Conservation (phyloP, 53 echinoderm and acorn worm species). For the Antedon mediterranea region DNA sequence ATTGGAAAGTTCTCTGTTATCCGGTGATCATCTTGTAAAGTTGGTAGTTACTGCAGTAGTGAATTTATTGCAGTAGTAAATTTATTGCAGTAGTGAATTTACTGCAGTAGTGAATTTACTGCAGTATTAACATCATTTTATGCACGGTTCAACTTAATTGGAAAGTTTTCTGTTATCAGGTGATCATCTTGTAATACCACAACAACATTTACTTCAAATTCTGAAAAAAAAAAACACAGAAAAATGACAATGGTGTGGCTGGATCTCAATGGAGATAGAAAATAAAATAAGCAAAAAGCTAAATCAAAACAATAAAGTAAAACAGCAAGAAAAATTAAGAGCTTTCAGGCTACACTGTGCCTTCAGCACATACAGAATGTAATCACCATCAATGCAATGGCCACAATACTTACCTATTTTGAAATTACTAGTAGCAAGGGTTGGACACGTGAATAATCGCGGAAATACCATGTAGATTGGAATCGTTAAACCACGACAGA, state of each 20-base stretch:
- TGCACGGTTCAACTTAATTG: conserved; percentile 43
- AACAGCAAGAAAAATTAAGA: too few species aligned
- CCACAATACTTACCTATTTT: conserved; percentile 98
- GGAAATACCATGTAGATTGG: conserved; percentile 99
- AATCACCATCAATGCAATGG: conserved; percentile 1
- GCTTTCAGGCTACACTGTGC: too few species aligned
- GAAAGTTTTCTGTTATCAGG: conserved; percentile 96
- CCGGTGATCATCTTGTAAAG: conserved; percentile 89
- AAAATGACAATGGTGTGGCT: too few species aligned
- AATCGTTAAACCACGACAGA: conserved; percentile 80
- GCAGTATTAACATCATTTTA: too few species aligned
- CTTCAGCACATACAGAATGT: too few species aligned
- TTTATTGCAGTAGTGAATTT: too few species aligned
- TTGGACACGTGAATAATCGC: conserved; percentile 87
- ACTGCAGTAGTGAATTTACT: too few species aligned
- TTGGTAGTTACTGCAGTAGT: too few species aligned
- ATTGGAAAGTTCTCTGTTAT: conserved; percentile 98
- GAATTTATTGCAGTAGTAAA: too few species aligned
- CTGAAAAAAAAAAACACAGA: conserved; percentile 53
- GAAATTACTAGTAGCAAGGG: conserved; percentile 97
- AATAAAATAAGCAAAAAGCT: too few species aligned
- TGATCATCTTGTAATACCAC: conserved; percentile 90
- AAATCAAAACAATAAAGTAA: too few species aligned
- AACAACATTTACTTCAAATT: conserved; percentile 98
- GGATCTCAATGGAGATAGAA: too few species aligned